Percentiles rank a stretch among this genome's conserved stretches.
Evolutionary conservation across 2,797 vertebrate species (phyloP).

Genomic region (Stomatorhinus walkeri): DNA sequence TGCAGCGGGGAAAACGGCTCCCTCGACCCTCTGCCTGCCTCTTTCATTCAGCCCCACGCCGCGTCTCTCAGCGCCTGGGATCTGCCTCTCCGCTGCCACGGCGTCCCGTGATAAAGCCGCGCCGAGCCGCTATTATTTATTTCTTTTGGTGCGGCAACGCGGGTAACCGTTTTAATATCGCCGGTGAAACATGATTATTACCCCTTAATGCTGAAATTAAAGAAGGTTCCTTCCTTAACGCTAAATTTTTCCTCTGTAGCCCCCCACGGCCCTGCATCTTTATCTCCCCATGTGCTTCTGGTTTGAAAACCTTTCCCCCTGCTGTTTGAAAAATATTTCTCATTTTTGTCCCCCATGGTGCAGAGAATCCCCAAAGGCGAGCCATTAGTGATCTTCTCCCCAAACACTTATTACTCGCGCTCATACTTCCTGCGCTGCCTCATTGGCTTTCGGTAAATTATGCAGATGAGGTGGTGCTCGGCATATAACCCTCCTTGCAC

Average conservation of each 20-base stretch:
- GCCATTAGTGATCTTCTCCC: conserved; percentile 99
- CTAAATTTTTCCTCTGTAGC: conserved; percentile 77
- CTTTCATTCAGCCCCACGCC: conserved; percentile 63
- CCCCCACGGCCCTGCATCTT: conserved; percentile 78
- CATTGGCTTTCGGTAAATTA: conserved; percentile 80
- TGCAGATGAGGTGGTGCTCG: conserved; percentile 72
- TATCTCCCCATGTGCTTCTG: conserved; percentile 80
- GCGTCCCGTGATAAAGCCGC: conserved; percentile 53
- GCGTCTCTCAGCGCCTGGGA: conserved; percentile 38
- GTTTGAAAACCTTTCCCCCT: conserved; percentile 83
- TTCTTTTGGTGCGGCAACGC: conserved; percentile 83
- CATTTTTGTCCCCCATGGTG: conserved; percentile 76
- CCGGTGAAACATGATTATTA: conserved; percentile 95
- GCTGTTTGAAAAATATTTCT: conserved; percentile 88
- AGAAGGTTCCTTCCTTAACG: conserved; percentile 68
- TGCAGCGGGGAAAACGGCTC: conserved; percentile 15
- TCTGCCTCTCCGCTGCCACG: conserved; percentile 17
- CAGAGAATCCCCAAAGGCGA: conserved; percentile 99
- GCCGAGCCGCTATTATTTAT: conserved; percentile 51
- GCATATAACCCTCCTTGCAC: conserved; percentile 65
- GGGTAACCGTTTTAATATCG: conserved; percentile 98
- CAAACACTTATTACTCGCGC: conserved; percentile 99
- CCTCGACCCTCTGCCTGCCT: conserved; percentile 28
- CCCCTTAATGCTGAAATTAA: conserved; percentile 94
- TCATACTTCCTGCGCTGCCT: conserved; percentile 85